Percentiles rank a stretch among this genome's conserved stretches.
phyloP scores from a whole-genome alignment of 1,140 invertebrate species.

The Drosophila dunni region DNA sequence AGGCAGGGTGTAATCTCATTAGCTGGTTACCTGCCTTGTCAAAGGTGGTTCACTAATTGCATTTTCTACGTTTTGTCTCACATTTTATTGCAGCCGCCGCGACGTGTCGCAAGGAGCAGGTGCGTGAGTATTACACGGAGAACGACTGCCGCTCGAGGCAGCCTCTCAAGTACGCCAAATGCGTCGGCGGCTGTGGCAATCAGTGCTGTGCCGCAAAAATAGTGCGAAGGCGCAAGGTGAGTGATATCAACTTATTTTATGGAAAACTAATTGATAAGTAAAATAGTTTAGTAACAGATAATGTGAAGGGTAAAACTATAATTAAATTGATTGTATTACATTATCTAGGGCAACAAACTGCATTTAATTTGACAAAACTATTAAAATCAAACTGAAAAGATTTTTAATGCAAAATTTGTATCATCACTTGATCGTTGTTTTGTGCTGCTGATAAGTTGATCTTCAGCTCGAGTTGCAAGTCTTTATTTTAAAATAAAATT shows the following conservation, averaged over 20 bases:
- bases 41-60: constrained; percentile 67
- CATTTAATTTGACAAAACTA: too few species aligned
- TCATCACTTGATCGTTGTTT: too few species aligned
- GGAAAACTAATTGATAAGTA: not conserved
- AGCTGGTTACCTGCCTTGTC: constrained; percentile 34
- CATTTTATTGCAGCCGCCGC: constrained; percentile 86
- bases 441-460: too few species aligned
- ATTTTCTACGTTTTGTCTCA: constrained; percentile 35
- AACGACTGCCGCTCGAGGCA: constrained; percentile 94
- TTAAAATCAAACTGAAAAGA: too few species aligned
- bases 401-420: too few species aligned
- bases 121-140: constrained; percentile 94
- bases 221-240: constrained; percentile 95
- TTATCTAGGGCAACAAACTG: too few species aligned
- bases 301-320: not conserved
- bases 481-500: too few species aligned
- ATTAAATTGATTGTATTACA: too few species aligned
- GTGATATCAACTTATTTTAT: not conserved
- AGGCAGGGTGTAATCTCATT: constrained; percentile 48
- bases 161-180: constrained; percentile 95
- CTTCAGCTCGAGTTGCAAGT: too few species aligned
- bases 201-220: constrained; percentile 94
- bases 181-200: constrained; percentile 87
- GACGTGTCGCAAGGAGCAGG: constrained; percentile 94
- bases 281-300: not conserved